These are phyloP conservation scores for Sylvilagus floridanus DNA, from an alignment of 2,797 vertebrate species.

Conservation along the genomic window DNA sequence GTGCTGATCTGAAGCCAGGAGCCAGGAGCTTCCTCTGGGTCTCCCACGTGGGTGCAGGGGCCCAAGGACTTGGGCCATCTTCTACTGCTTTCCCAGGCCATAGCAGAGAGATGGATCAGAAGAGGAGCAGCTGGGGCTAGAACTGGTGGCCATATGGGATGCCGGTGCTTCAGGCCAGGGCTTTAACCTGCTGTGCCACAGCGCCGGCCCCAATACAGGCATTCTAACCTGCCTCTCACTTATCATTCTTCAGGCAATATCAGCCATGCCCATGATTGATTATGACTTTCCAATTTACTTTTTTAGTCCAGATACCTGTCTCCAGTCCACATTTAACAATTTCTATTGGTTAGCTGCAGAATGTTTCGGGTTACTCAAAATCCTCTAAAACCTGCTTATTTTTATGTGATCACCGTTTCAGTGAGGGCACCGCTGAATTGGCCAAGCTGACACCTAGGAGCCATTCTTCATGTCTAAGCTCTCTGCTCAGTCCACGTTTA, in stretches of 20 bases:
- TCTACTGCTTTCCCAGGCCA: too few species aligned
- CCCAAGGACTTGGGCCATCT: too few species aligned
- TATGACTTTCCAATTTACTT: not conserved
- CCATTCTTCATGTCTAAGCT: not conserved
- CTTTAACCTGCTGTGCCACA: too few species aligned
- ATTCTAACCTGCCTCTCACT: not conserved
- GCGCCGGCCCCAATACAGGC: too few species aligned
- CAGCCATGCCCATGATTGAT: not conserved
- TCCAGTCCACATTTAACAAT: slow-evolving; percentile 30
- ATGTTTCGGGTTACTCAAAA: slow-evolving; percentile 14
- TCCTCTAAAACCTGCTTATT: not conserved
- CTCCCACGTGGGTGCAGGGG: too few species aligned
- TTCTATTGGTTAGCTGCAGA: not conserved
- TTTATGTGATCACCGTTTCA: not conserved
- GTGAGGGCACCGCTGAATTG: not conserved
- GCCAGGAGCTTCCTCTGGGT: too few species aligned
- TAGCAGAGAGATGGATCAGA: too few species aligned
- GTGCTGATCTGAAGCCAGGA: too few species aligned
- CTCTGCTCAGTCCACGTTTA: not conserved
- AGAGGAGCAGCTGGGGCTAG: too few species aligned
- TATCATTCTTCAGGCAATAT: not conserved
- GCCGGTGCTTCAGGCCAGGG: too few species aligned
- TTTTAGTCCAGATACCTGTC: not conserved
- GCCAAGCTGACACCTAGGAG: not conserved
- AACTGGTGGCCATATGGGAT: too few species aligned